Conservation (phyloP, 2,888 invertebrate species). For the Zele albiditarsus region DNA sequence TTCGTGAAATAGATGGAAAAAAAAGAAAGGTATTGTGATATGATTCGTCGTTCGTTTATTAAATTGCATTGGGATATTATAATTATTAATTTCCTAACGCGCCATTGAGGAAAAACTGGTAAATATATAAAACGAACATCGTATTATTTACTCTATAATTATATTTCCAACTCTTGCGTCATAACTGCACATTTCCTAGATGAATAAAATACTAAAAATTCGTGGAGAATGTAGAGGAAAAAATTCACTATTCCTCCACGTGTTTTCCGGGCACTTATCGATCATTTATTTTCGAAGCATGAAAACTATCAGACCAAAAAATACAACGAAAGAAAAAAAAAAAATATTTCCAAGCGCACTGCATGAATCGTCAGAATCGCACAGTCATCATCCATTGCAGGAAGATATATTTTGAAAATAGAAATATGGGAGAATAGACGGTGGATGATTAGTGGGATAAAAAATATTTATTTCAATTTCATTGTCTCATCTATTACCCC, state of each 20-base stretch:
- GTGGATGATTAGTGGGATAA: neutral
- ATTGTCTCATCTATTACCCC: no score
- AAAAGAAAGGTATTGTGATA: no score
- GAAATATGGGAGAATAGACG: neutral
- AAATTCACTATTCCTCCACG: neutral
- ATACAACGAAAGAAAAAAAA: neutral
- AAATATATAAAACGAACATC: no score
- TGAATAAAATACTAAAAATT: neutral
- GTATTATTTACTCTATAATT: no score
- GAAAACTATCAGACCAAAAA: neutral
- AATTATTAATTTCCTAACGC: no score
- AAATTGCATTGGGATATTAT: no score
- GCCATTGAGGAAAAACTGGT: no score
- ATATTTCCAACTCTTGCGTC: no score
- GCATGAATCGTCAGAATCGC: neutral
- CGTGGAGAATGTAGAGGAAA: neutral
- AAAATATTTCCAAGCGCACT: neutral
- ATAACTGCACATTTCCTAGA: neutral
- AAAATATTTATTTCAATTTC: no score
- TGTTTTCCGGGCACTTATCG: neutral
- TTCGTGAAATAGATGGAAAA: no score
- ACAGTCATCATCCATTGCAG: neutral
- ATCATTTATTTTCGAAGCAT: neutral
- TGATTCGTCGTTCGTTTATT: no score
- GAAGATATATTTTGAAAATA: neutral